These are phyloP conservation scores for Harmothoe impar DNA, from an alignment of 2,888 invertebrate species.

Conservation along the genomic window DNA sequence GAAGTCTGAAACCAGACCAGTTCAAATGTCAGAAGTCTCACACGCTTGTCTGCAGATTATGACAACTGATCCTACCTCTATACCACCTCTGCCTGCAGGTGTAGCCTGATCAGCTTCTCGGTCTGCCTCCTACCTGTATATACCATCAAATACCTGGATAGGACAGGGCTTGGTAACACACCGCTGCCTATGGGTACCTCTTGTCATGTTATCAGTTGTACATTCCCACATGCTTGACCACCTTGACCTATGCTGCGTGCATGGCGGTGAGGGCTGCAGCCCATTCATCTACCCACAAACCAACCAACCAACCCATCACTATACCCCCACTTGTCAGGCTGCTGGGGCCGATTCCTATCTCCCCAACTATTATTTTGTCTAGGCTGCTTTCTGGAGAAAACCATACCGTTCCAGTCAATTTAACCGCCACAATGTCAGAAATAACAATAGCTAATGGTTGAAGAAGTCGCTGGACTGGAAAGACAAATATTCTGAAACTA, in stretches of 20 bases:
- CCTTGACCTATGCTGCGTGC: background rate
- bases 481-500: background rate
- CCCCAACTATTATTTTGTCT: background rate
- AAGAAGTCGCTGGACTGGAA: background rate
- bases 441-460: slow-evolving; percentile 11
- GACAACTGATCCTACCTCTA: background rate
- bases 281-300: background rate
- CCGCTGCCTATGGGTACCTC: background rate
- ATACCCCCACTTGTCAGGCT: background rate
- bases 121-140: background rate
- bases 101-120: background rate
- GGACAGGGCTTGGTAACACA: background rate
- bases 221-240: slow-evolving; percentile 43
- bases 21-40: slow-evolving; percentile 13
- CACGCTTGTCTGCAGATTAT: slow-evolving; percentile 27
- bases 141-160: background rate
- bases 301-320: background rate
- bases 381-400: background rate
- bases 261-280: background rate
- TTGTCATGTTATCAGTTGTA: slow-evolving; percentile 5
- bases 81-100: background rate
- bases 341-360: background rate
- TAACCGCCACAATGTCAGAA: background rate
- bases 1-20: background rate
- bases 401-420: background rate